phyloP scores from a whole-genome alignment of 2,888 invertebrate species.

The Gymnosoma rotundatum region DNA sequence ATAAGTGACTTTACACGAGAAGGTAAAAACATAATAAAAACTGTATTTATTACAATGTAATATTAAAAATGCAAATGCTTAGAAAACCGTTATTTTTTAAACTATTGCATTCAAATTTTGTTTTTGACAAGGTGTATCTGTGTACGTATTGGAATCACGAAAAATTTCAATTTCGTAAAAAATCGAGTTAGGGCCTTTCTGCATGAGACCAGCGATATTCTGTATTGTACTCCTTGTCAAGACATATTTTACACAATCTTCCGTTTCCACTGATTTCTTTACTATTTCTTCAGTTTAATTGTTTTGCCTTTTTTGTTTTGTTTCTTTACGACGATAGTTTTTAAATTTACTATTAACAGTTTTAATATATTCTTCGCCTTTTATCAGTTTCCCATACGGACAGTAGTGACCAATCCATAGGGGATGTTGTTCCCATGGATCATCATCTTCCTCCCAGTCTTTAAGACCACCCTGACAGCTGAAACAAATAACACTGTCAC shows the following conservation, averaged over 20 bases:
- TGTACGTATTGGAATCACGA: too few species aligned
- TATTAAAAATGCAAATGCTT: too few species aligned
- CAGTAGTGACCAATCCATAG: conserved; percentile 92
- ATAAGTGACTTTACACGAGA: too few species aligned
- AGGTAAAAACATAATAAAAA: too few species aligned
- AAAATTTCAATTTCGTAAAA: too few species aligned
- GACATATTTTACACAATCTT: conserved; percentile 95
- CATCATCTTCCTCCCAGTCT: conserved; percentile 95
- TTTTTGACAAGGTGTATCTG: too few species aligned
- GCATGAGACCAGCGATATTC: too few species aligned
- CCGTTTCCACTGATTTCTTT: conserved; percentile 72
- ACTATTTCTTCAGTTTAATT: conserved; percentile 14
- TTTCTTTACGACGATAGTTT: conserved; percentile 56
- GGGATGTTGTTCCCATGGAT: conserved; percentile 97
- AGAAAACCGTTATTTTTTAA: too few species aligned
- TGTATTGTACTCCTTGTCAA: conserved; percentile 92
- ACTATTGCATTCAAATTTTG: too few species aligned
- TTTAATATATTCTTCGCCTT: conserved; percentile 90
- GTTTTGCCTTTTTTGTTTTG: background rate
- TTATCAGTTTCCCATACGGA: conserved; percentile 89
- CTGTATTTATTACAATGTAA: too few species aligned
- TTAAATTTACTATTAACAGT: conserved; percentile 73
- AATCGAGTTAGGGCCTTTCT: too few species aligned
- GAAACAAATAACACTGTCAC: conserved; percentile 95
- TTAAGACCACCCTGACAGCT: conserved; percentile 96